These are phyloP conservation scores for Coecobrya sp. DNA, from an alignment of 2,888 invertebrate genomes.

Conservation along the genomic window DNA sequence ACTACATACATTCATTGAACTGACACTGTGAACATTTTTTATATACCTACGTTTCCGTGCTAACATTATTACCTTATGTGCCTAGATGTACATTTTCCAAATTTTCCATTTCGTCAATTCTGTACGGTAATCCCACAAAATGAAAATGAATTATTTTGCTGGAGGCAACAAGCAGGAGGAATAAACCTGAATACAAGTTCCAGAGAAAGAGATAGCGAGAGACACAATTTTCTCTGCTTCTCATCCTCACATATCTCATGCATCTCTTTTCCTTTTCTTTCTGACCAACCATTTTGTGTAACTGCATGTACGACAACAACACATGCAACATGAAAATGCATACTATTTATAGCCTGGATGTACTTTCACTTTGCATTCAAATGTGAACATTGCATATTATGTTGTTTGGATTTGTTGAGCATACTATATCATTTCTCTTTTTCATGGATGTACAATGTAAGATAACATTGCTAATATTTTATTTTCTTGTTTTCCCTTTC, in stretches of 20 bases:
- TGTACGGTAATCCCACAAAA: not conserved
- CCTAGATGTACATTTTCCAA: not conserved
- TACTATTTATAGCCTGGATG: not conserved
- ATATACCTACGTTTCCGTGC: not conserved
- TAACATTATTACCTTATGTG: not conserved
- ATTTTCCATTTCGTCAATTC: slow-evolving; percentile 36
- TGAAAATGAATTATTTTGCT: slow-evolving; percentile 57
- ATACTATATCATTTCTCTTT: not conserved
- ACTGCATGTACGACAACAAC: not conserved
- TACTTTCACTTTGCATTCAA: not conserved
- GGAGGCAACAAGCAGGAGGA: not conserved
- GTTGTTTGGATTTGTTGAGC: not conserved
- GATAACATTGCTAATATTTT: not conserved
- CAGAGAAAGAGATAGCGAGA: not conserved
- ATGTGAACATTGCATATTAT: too few relatives aligned
- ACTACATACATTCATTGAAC: not conserved
- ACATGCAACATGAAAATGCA: not conserved
- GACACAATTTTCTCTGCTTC: not conserved
- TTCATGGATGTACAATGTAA: not conserved
- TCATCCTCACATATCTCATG: too few relatives aligned
- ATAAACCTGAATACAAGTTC: not conserved
- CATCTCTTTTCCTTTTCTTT: not conserved
- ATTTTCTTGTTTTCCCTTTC: slow-evolving; percentile 61
- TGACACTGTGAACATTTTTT: not conserved
- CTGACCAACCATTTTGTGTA: not conserved